Conservation (phyloP, 2,797 vertebrate genomes). For the Numenius phaeopus region DNA sequence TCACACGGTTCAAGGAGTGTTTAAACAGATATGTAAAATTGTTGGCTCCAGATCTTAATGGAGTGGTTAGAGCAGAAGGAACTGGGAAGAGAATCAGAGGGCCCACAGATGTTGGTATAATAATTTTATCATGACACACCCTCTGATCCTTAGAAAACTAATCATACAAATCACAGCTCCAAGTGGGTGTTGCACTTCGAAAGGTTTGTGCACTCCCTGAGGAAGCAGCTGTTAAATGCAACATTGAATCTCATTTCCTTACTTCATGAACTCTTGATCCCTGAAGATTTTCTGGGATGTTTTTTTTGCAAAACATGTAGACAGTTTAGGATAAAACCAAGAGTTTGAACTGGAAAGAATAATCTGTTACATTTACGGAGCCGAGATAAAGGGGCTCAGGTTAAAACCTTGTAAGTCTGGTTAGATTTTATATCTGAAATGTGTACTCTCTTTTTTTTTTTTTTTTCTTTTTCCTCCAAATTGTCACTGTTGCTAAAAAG, state of each 20-base stretch:
- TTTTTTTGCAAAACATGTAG: neutral
- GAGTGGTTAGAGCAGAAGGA: constrained; percentile 8
- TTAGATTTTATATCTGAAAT: neutral
- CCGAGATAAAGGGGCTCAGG: neutral
- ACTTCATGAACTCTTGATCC: neutral
- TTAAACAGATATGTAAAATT: constrained; percentile 1
- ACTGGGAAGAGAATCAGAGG: constrained; percentile 15
- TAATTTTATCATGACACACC: constrained; percentile 18
- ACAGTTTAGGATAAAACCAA: neutral
- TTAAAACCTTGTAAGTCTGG: neutral
- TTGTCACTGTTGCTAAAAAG: neutral
- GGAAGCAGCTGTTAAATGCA: constrained; percentile 29
- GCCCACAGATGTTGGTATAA: constrained; percentile 12
- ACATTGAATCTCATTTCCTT: neutral
- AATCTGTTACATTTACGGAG: neutral
- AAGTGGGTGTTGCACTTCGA: neutral
- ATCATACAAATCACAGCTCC: constrained; percentile 6
- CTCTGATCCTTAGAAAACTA: constrained; percentile 33
- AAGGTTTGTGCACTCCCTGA: neutral
- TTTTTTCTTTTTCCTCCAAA: neutral
- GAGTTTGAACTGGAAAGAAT: neutral
- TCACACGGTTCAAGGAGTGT: neutral
- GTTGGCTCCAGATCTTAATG: constrained; percentile 29
- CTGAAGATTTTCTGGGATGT: neutral
- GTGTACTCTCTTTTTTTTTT: neutral